phyloP scores from a whole-genome alignment of 2,888 invertebrate genomes.

The Entomobrya multifasciata region DNA sequence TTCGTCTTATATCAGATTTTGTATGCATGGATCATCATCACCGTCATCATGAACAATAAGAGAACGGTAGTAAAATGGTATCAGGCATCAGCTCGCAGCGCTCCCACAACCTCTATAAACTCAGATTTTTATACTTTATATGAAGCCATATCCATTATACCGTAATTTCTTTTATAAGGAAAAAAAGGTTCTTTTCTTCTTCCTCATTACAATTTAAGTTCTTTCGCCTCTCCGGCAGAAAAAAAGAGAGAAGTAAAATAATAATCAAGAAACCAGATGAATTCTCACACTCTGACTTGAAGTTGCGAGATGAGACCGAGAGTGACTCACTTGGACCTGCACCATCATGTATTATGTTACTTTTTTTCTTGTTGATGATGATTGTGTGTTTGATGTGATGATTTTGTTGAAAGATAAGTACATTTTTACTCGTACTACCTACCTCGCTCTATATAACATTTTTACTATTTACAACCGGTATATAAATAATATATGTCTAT shows the following conservation, averaged over 20 bases:
- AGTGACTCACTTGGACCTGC: constrained; percentile 70
- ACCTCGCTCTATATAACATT: constrained; percentile 15
- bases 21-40: constrained; percentile 63
- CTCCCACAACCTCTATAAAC: neutral
- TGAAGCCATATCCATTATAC: neutral
- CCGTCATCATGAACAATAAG: constrained; percentile 36
- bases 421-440: constrained; percentile 41
- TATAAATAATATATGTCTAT: too few relatives aligned
- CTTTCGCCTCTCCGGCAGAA: constrained; percentile 65
- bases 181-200: constrained; percentile 61
- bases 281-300: constrained; percentile 70
- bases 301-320: constrained; percentile 47
- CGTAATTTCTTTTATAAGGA: constrained; percentile 16
- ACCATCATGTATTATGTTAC: constrained; percentile 62
- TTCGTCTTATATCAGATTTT: constrained; percentile 43
- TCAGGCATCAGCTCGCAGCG: constrained; percentile 20
- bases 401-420: constrained; percentile 58
- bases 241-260: constrained; percentile 41
- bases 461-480: constrained; percentile 30
- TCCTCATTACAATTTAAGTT: constrained; percentile 70
- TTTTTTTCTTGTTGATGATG: constrained; percentile 40
- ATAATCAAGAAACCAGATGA: constrained; percentile 71
- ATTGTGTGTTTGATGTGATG: constrained; percentile 43
- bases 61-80: constrained; percentile 46
- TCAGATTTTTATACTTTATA: neutral